A percentile compares a stretch with the other conserved stretches of the same genome.
Evolutionary conservation across 2,888 invertebrate genomes (phyloP).

Genomic region (Hirtodrosophila confusa): DNA sequence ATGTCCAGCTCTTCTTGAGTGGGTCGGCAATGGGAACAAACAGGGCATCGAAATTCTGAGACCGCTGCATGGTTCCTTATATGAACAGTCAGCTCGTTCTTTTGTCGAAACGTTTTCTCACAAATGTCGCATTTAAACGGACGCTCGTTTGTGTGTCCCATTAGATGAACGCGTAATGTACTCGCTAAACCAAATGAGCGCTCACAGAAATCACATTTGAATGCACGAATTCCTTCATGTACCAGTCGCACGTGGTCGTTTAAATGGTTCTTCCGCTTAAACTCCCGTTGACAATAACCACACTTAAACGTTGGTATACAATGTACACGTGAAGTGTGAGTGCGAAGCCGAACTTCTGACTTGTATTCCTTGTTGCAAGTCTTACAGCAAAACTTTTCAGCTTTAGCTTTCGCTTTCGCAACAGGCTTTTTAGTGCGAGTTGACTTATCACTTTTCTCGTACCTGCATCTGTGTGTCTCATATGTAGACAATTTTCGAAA

Average conservation of each 20-base stretch:
- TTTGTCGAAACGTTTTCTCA: conserved; percentile 46
- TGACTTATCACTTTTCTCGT: not conserved
- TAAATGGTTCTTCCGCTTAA: conserved; percentile 48
- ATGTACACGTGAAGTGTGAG: conserved; percentile 32
- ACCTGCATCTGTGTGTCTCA: conserved; percentile 21
- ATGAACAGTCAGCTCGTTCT: conserved; percentile 42
- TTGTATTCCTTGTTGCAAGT: conserved; percentile 27
- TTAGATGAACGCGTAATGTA: conserved; percentile 47
- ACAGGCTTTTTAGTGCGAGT: not conserved
- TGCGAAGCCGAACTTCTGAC: conserved; percentile 19
- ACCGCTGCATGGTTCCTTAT: conserved; percentile 30
- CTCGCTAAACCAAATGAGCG: conserved; percentile 45
- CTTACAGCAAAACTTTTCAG: conserved; percentile 13
- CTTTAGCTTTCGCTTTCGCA: no score
- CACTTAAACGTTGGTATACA: conserved; percentile 28
- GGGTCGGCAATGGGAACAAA: conserved; percentile 39
- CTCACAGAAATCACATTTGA: conserved; percentile 48
- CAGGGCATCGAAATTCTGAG: conserved; percentile 35
- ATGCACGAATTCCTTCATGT: conserved; percentile 42
- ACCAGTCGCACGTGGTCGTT: conserved; percentile 46
- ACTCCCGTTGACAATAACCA: conserved; percentile 40
- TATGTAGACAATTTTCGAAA: conserved; percentile 25
- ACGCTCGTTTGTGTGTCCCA: conserved; percentile 53
- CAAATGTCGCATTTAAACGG: conserved; percentile 47
- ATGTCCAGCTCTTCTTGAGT: conserved; percentile 39